A percentile compares a stretch with the other conserved stretches of the same genome.
These are phyloP conservation scores for Hipparchia sbordonii DNA, from an alignment of 2,888 invertebrate species.

Conservation along the genomic window DNA sequence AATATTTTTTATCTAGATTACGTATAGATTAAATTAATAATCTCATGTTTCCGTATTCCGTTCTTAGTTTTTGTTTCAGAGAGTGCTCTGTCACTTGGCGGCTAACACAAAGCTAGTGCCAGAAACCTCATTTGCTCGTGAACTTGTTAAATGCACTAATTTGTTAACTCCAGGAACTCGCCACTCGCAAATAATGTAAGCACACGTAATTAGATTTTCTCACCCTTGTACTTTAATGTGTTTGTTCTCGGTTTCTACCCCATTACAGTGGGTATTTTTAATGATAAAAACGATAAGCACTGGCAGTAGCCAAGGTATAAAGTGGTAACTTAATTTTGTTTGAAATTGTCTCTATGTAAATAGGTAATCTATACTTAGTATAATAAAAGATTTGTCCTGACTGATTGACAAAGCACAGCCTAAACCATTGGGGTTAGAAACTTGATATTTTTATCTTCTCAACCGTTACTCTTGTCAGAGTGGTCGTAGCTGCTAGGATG, in stretches of 20 bases:
- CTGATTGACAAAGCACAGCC: too few species aligned
- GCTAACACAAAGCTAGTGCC: background rate
- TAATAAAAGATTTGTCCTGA: too few species aligned
- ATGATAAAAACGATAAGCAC: background rate
- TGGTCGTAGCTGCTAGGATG: too few species aligned
- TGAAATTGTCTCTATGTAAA: background rate
- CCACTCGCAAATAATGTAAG: background rate
- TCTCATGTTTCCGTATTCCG: too few species aligned
- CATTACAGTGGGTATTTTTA: background rate
- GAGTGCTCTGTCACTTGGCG: too few species aligned
- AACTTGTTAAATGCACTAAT: conserved; percentile 8
- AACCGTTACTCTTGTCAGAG: too few species aligned
- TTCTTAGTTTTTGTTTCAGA: too few species aligned
- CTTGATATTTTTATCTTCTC: too few species aligned
- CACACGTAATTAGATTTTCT: background rate
- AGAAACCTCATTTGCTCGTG: background rate
- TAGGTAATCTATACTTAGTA: too few species aligned
- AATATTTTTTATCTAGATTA: too few species aligned
- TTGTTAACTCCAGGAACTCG: background rate
- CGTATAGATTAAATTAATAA: too few species aligned
- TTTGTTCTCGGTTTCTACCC: background rate
- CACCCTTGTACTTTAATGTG: conserved; percentile 3
- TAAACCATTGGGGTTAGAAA: too few species aligned
- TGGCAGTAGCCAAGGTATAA: background rate
- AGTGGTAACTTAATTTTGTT: background rate